phyloP scores from a whole-genome alignment of 2,797 vertebrate species.

The Hyperoplus lanceolatus region DNA sequence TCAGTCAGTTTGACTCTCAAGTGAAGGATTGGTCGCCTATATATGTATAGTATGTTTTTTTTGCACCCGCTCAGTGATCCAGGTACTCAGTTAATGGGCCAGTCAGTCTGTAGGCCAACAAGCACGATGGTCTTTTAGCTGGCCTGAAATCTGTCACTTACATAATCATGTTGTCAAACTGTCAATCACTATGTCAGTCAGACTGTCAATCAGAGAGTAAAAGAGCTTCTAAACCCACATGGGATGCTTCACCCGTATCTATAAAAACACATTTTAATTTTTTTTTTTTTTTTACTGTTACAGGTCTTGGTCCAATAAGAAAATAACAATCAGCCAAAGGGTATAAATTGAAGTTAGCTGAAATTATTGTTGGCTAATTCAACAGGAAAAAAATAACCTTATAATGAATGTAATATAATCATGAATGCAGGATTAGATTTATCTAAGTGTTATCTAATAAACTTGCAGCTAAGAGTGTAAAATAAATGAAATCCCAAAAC shows the following conservation, averaged over 20 bases:
- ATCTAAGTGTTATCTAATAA: no score
- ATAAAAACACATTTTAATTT: not conserved
- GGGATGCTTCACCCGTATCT: not conserved
- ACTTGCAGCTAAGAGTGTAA: not conserved
- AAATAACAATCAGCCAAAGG: not conserved
- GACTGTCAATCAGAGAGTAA: slow-evolving; percentile 17
- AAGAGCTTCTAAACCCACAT: not conserved
- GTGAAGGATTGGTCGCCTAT: slow-evolving; percentile 27
- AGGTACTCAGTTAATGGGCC: slow-evolving; percentile 38
- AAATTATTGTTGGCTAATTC: not conserved
- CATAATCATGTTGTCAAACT: slow-evolving; percentile 32
- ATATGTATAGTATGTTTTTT: no score
- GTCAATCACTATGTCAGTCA: slow-evolving; percentile 16
- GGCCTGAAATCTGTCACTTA: slow-evolving; percentile 24
- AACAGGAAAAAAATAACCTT: no score
- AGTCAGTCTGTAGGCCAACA: slow-evolving; percentile 39
- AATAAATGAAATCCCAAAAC: not conserved
- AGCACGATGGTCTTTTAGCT: slow-evolving; percentile 22
- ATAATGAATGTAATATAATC: no score
- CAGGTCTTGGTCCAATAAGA: not conserved
- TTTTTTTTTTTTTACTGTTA: no score
- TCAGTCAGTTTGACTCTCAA: slow-evolving; percentile 52
- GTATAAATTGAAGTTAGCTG: not conserved
- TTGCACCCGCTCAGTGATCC: not conserved
- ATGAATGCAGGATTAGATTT: not conserved